Evolutionary conservation across 2,113 vertebrate species (phyloP).

Genomic region (Perccottus glenii): DNA sequence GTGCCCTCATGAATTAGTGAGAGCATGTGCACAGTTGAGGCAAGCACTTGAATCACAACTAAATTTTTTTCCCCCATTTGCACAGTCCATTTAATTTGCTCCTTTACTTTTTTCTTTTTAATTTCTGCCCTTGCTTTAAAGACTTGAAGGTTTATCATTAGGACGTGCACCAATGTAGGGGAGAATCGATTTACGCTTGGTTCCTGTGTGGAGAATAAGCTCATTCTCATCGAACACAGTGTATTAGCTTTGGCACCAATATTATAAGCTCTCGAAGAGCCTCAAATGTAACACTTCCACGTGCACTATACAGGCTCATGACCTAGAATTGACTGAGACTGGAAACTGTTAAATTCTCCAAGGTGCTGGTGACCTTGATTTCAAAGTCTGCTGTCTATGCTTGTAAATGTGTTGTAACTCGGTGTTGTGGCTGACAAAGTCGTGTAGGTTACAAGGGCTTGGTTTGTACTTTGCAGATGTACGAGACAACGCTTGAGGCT

Average conservation of each 20-base stretch:
- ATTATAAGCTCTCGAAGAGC: constrained; percentile 47
- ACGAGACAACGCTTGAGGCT: constrained; percentile 17
- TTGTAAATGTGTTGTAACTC: constrained; percentile 29
- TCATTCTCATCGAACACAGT: constrained; percentile 27
- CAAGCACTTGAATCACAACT: constrained; percentile 46
- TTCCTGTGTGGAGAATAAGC: constrained; percentile 45
- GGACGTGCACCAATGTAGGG: constrained; percentile 8
- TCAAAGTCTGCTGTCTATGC: constrained; percentile 49
- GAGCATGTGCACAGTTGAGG: constrained; percentile 56
- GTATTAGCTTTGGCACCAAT: constrained; percentile 39
- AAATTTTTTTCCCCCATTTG: constrained; percentile 22
- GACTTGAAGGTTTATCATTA: constrained; percentile 13
- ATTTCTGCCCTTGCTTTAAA: constrained; percentile 8
- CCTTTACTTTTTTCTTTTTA: constrained; percentile 18
- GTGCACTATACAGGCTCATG: constrained; percentile 44
- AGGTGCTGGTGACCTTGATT: constrained; percentile 71
- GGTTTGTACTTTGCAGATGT: constrained; percentile 22
- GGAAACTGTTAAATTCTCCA: constrained; percentile 65
- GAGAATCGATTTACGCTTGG: constrained; percentile 2
- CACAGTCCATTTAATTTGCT: constrained; percentile 39
- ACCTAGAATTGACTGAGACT: constrained; percentile 62
- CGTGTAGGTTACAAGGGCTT: constrained; percentile 13
- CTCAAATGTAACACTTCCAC: constrained; percentile 47
- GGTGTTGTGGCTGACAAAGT: constrained; percentile 13
- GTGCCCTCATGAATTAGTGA: constrained; percentile 74